Evolutionary conservation across 2,113 vertebrate genomes (phyloP), one percentile per base, ranked within the genome.

Genomic region (Rhinoderma darwinii): DNA sequence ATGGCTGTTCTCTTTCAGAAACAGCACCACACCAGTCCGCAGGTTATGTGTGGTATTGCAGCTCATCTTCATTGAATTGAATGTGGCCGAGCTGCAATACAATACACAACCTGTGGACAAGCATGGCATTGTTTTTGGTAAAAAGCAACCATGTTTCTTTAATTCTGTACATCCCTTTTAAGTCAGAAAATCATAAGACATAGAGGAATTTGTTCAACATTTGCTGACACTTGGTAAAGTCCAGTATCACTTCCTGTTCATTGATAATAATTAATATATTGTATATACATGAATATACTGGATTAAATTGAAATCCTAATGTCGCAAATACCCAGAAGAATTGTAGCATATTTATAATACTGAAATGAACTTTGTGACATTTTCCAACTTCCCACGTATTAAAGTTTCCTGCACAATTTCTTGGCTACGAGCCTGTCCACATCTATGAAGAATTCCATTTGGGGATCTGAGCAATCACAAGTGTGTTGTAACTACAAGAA

Each of bases 401-500:
- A 25, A 50, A 12, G 27, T 35, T 22, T 18, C 17, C 50, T 77
- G n/a, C 74, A 77, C 2, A 77, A 54, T 54, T 54, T 44, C 44
- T 54, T 54, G 75, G 75, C 44, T 78, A 22, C 18, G 10, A 22
- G 14, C 30, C 75, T 78, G 27, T 50, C 17, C 18, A 5, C 1
- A 11, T 54, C 44, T 51, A 50, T 32, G 47, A 77, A 77, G 17
- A 32, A 51, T 78, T 17, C 44, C 47, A 32, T 10, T 51, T 54
- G 44, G 75, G 75, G 75, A 78, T 25, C 17, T 50, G 75, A 35
- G 75, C 47, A 54, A 78, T 78, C 8, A 22, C n/a, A 77, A 47
- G 17, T 51, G 50, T 27, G n/a, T 47, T 10, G 14, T 44, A 30
- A 75, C 11, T 44, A 6, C 7, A 39, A 54, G 43, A 11, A 54